Percentiles rank a stretch among this genome's conserved stretches.
Evolutionary conservation across 2,113 vertebrate species (phyloP).

Genomic region (Dendropsophus ebraccatus): DNA sequence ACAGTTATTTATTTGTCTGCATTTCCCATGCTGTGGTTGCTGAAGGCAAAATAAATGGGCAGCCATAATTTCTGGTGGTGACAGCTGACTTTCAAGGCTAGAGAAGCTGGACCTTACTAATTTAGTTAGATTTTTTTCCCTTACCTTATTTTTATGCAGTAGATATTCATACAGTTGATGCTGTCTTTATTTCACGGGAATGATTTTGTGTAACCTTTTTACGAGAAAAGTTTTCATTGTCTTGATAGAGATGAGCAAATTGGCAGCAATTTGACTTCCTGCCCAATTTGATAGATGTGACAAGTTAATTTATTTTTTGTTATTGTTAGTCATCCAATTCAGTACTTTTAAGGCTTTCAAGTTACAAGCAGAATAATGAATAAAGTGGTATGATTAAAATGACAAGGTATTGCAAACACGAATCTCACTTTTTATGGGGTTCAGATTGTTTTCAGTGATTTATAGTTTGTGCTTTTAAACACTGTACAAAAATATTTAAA

Average conservation of each 20-base stretch:
- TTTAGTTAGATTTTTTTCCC: too few species aligned
- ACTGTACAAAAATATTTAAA: neutral
- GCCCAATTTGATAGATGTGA: neutral
- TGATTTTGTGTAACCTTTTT: neutral
- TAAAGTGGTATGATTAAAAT: neutral
- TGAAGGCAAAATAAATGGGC: too few species aligned
- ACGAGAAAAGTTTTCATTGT: neutral
- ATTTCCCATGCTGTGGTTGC: too few species aligned
- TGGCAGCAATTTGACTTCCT: neutral
- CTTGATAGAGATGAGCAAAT: constrained; percentile 17
- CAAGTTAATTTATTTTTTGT: constrained; percentile 23
- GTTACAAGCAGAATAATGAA: neutral
- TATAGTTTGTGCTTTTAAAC: neutral
- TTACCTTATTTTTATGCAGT: neutral
- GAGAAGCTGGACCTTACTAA: too few species aligned
- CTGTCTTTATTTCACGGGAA: neutral
- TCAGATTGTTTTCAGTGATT: neutral
- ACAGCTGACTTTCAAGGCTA: too few species aligned
- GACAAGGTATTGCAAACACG: neutral
- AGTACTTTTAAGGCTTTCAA: constrained; percentile 1
- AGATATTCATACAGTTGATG: neutral
- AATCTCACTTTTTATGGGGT: neutral
- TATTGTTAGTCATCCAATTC: constrained; percentile 16
- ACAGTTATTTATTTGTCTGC: too few species aligned
- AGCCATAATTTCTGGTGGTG: too few species aligned